phyloP scores from a whole-genome alignment of 2,797 vertebrate species.

The Pseudomugil tenellus region DNA sequence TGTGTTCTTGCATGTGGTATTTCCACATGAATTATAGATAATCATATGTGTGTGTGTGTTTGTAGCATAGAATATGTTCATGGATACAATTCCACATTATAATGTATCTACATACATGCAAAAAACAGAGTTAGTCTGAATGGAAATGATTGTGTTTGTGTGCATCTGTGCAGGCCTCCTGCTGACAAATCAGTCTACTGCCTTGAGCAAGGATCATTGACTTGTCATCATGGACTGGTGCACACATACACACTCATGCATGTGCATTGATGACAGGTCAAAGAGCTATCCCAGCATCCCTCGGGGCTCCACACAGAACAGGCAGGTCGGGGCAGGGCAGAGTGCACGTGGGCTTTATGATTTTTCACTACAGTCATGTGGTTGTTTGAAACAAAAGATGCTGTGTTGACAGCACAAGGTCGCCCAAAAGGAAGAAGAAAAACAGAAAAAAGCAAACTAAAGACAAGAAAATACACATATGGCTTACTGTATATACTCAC shows the following conservation, averaged over 20 bases:
- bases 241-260: slow-evolving; percentile 14
- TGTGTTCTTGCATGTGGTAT: background rate
- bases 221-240: slow-evolving; percentile 10
- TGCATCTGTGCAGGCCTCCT: slow-evolving; percentile 5
- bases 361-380: slow-evolving; percentile 31
- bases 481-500: slow-evolving; percentile 19
- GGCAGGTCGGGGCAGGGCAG: slow-evolving; percentile 37
- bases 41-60: background rate
- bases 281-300: slow-evolving; percentile 47
- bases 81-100: background rate
- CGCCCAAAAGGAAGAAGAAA: background rate
- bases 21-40: background rate
- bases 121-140: background rate
- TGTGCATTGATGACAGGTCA: slow-evolving; percentile 47
- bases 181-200: slow-evolving; percentile 9
- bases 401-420: slow-evolving; percentile 53
- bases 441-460: background rate
- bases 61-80: background rate
- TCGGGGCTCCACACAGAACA: slow-evolving; percentile 9
- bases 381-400: slow-evolving; percentile 47
- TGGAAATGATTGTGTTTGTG: slow-evolving; percentile 1
- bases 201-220: slow-evolving; percentile 50
- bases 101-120: background rate
- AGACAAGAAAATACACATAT: no score
- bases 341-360: slow-evolving; percentile 43